Conservation (phyloP, 1,140 invertebrate species). For the Solen grandis region DNA sequence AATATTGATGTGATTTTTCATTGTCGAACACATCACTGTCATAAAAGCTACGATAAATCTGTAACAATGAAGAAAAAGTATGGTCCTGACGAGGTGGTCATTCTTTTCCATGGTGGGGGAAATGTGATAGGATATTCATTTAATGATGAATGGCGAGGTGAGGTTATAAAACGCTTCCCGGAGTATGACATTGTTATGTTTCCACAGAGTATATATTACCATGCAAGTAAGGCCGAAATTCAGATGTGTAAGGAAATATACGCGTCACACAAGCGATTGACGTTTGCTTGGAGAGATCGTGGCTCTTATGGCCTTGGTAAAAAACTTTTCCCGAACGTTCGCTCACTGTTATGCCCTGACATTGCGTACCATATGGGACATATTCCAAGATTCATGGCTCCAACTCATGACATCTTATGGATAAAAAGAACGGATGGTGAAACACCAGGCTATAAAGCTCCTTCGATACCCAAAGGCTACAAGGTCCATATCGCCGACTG, state of each 20-base stretch:
- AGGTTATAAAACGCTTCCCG: not conserved
- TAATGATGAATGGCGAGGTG: constrained; percentile 1
- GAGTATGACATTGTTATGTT: constrained; percentile 19
- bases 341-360: not conserved
- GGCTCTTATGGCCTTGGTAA: not conserved
- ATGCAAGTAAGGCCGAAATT: not conserved
- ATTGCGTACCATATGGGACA: not conserved
- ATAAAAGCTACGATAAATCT: not conserved
- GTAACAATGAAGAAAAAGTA: not conserved
- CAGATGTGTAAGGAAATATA: constrained; percentile 21
- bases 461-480: not conserved
- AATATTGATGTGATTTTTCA: no score
- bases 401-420: constrained; percentile 4
- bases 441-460: not conserved
- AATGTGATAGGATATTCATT: constrained; percentile 20
- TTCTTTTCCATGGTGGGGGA: constrained; percentile 35
- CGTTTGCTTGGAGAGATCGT: not conserved
- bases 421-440: not conserved
- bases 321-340: constrained; percentile 10
- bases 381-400: not conserved
- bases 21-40: not conserved
- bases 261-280: not conserved
- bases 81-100: not conserved
- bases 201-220: constrained; percentile 11
- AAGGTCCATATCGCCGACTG: not conserved